These are phyloP conservation scores for Crocuta crocuta DNA, from an alignment of 2,113 vertebrate genomes.

Conservation along the genomic window DNA sequence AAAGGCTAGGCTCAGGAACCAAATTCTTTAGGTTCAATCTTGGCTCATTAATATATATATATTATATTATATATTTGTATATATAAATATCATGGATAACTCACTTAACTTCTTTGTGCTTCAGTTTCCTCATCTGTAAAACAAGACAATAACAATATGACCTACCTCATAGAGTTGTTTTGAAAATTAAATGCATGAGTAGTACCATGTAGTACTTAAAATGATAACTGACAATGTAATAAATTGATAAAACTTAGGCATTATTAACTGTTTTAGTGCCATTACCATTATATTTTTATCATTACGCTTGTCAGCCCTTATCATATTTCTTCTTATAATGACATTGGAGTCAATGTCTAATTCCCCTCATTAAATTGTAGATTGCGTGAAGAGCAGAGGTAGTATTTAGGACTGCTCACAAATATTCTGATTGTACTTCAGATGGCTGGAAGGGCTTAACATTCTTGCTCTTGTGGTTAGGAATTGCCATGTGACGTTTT, in stretches of 20 bases:
- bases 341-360: background rate
- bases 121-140: background rate
- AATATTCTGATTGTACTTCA: background rate
- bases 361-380: background rate
- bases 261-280: background rate
- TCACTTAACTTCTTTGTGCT: background rate
- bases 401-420: background rate
- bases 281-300: background rate
- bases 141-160: background rate
- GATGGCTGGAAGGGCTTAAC: background rate
- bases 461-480: background rate
- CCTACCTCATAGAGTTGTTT: background rate
- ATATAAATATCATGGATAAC: background rate
- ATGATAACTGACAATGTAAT: background rate
- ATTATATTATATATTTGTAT: background rate
- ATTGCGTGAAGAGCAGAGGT: background rate
- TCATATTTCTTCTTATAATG: background rate
- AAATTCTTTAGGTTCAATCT: background rate
- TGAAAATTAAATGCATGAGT: background rate
- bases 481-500: background rate
- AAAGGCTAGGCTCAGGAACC: background rate
- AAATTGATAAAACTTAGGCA: background rate
- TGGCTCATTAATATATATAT: background rate
- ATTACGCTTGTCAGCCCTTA: background rate
- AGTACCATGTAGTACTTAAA: background rate